These are phyloP conservation scores for Agonopterix heracliana DNA, from an alignment of 2,888 invertebrate species.

Conservation along the genomic window DNA sequence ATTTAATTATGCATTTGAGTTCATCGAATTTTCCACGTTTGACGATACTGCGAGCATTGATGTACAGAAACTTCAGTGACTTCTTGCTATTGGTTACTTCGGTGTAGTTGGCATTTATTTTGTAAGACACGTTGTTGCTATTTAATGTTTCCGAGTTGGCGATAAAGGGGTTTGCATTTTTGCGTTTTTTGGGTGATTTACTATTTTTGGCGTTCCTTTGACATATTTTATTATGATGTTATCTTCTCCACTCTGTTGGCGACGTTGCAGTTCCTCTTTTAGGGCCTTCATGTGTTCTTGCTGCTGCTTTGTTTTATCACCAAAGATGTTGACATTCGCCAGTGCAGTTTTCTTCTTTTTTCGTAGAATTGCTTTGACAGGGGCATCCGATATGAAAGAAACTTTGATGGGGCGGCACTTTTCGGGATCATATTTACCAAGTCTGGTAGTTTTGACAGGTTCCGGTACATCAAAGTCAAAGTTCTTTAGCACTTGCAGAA, in stretches of 20 bases:
- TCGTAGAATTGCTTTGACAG: background rate
- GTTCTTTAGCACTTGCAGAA: too few relatives aligned
- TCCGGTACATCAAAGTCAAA: too few relatives aligned
- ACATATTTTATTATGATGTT: background rate
- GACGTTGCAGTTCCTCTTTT: background rate
- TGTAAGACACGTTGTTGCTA: background rate
- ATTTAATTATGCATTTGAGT: conserved; percentile 3
- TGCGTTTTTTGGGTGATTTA: background rate
- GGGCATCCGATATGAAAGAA: too few relatives aligned
- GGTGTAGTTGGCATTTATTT: background rate
- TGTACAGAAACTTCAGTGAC: conserved; percentile 4
- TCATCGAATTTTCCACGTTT: conserved; percentile 6
- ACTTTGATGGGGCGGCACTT: too few relatives aligned
- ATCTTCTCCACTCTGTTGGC: background rate
- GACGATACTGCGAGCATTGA: conserved; percentile 4
- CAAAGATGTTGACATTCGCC: background rate
- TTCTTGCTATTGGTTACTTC: background rate
- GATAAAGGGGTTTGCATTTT: background rate
- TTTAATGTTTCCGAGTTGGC: background rate
- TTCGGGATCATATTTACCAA: too few relatives aligned
- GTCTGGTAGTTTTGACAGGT: too few relatives aligned
- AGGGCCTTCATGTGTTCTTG: background rate
- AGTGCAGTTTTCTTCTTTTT: background rate
- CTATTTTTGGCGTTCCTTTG: background rate
- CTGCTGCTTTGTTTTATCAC: background rate